A percentile compares a stretch with the other conserved stretches of the same genome.
Conservation (phyloP, 2,888 invertebrate species). For the Drosophila fungiperda region DNA sequence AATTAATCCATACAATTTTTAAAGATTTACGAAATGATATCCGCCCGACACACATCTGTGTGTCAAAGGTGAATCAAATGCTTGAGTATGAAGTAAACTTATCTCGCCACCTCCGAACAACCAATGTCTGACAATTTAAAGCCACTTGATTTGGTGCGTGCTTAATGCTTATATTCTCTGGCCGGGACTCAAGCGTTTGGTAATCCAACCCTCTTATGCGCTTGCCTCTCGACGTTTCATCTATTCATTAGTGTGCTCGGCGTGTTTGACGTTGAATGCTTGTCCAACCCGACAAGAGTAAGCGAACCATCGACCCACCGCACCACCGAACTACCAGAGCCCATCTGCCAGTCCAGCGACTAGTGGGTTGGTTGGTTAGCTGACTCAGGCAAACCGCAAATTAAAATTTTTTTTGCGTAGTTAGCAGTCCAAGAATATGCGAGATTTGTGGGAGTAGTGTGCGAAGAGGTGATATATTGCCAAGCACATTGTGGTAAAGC, state of each 20-base stretch:
- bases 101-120: constrained; percentile 16
- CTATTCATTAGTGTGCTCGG: constrained; percentile 56
- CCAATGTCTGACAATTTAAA: constrained; percentile 67
- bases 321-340: not conserved
- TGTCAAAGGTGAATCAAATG: constrained; percentile 9
- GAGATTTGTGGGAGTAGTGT: constrained; percentile 2
- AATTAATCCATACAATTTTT: constrained; percentile 76
- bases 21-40: constrained; percentile 71
- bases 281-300: constrained; percentile 17
- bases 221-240: constrained; percentile 56
- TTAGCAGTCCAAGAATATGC: constrained; percentile 31
- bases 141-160: constrained; percentile 76
- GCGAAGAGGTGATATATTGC: constrained; percentile 5
- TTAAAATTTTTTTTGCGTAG: constrained; percentile 54
- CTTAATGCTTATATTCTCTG: constrained; percentile 68
- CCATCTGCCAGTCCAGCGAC: not conserved
- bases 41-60: constrained; percentile 14
- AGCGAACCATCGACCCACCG: not conserved
- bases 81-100: constrained; percentile 42
- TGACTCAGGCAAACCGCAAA: constrained; percentile 52
- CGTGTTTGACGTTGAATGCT: constrained; percentile 27
- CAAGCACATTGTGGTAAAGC: not conserved
- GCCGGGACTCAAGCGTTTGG: constrained; percentile 47
- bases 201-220: constrained; percentile 58
- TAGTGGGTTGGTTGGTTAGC: constrained; percentile 24